These are phyloP conservation scores for Oligia latruncula DNA, from an alignment of 2,888 invertebrate genomes.

Conservation along the genomic window DNA sequence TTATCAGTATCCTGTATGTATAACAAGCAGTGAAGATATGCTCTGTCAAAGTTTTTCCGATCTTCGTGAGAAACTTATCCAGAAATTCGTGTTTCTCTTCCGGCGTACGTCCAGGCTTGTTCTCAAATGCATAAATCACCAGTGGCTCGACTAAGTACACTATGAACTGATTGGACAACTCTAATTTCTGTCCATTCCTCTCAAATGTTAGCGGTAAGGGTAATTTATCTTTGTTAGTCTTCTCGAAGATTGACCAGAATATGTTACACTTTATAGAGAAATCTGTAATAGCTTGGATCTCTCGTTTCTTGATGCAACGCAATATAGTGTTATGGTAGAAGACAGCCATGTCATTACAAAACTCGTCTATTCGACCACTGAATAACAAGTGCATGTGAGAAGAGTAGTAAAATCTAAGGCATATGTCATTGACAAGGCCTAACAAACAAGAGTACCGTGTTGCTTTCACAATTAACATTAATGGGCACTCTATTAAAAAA, in stretches of 20 bases:
- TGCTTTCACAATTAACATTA: constrained; percentile 38
- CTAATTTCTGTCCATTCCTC: constrained; percentile 69
- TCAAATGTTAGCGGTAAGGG: constrained; percentile 66
- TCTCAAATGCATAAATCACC: constrained; percentile 50
- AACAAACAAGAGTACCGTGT: constrained; percentile 45
- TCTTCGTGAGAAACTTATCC: constrained; percentile 58
- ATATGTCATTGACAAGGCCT: constrained; percentile 39
- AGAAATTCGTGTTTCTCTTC: constrained; percentile 45
- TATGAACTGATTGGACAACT: constrained; percentile 69
- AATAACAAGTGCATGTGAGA: constrained; percentile 36
- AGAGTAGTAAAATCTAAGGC: constrained; percentile 36
- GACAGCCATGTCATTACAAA: constrained; percentile 64
- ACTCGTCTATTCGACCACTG: constrained; percentile 54
- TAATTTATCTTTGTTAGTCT: constrained; percentile 41
- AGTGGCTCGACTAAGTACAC: constrained; percentile 67
- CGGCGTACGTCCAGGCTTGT: constrained; percentile 16
- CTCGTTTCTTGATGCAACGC: constrained; percentile 64
- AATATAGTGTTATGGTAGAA: constrained; percentile 63
- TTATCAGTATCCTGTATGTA: constrained; percentile 58
- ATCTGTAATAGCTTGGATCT: constrained; percentile 61
- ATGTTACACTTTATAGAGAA: constrained; percentile 66
- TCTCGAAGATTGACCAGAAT: constrained; percentile 69
- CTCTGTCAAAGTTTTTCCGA: constrained; percentile 63
- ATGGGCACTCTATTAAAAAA: constrained; percentile 45
- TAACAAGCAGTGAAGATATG: constrained; percentile 67